phyloP scores from a whole-genome alignment of 2,888 invertebrate species.

The Amiota communis region DNA sequence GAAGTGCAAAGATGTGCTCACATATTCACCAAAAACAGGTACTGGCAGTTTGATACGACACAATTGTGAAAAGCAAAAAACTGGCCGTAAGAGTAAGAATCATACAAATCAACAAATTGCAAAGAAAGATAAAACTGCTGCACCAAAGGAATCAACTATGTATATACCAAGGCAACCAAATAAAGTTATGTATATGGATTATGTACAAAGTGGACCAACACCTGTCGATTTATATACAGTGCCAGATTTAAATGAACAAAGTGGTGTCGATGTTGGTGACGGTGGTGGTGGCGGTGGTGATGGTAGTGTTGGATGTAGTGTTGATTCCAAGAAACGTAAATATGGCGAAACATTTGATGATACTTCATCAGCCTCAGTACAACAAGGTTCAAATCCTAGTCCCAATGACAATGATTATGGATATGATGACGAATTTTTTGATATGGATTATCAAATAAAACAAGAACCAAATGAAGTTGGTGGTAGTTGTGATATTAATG shows the following conservation, averaged over 20 bases:
- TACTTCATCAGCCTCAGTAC: neutral
- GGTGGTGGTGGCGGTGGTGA: too few relatives aligned
- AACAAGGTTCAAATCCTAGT: neutral
- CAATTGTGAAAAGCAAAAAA: slow-evolving; percentile 14
- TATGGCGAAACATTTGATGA: slow-evolving; percentile 6
- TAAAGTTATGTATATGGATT: slow-evolving; percentile 1
- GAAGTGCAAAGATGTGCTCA: slow-evolving; percentile 9
- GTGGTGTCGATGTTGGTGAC: too few relatives aligned
- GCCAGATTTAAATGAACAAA: neutral
- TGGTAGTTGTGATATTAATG: too few relatives aligned
- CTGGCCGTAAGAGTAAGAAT: neutral
- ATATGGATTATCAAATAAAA: slow-evolving; percentile 20
- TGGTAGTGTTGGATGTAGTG: too few relatives aligned
- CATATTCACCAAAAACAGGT: slow-evolving; percentile 14
- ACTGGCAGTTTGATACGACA: slow-evolving; percentile 17
- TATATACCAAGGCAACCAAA: neutral
- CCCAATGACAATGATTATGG: neutral
- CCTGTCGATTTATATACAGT: neutral
- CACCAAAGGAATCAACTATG: neutral
- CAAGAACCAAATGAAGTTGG: slow-evolving; percentile 10
- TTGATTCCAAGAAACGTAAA: neutral
- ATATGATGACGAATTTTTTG: slow-evolving; percentile 13
- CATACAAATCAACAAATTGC: neutral
- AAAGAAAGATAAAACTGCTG: neutral
- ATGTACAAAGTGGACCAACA: neutral